phyloP scores from a whole-genome alignment of 1,140 invertebrate genomes.

The Metaphire vulgaris region DNA sequence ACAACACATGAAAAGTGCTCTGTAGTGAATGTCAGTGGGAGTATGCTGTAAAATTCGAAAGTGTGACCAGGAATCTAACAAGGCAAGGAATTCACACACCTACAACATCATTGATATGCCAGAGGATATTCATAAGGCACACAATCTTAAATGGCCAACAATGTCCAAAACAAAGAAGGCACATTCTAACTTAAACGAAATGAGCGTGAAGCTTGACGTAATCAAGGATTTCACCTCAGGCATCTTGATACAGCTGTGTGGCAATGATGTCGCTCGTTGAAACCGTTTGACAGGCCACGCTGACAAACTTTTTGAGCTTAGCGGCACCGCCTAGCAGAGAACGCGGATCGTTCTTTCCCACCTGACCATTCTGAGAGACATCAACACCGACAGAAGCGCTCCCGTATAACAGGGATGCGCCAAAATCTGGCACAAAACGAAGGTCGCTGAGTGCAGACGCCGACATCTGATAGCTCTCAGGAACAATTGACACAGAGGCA shows the following conservation, averaged over 20 bases:
- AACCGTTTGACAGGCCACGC: slow-evolving; percentile 48
- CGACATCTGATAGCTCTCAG: slow-evolving; percentile 50
- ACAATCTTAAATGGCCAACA: too few relatives aligned
- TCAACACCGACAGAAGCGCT: slow-evolving; percentile 1
- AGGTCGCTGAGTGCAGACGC: slow-evolving; percentile 45
- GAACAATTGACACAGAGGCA: slow-evolving; percentile 48
- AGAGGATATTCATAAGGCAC: too few relatives aligned
- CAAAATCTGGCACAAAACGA: slow-evolving; percentile 13
- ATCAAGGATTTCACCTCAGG: background rate
- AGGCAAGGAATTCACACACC: too few relatives aligned
- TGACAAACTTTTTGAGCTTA: slow-evolving; percentile 20
- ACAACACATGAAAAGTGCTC: too few relatives aligned
- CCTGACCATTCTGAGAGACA: slow-evolving; percentile 16
- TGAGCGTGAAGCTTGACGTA: too few relatives aligned
- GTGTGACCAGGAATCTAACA: too few relatives aligned
- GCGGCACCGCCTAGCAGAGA: background rate
- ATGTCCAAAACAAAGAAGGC: too few relatives aligned
- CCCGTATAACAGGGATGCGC: slow-evolving; percentile 10
- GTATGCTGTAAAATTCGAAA: too few relatives aligned
- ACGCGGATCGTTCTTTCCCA: too few relatives aligned
- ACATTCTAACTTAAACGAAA: too few relatives aligned
- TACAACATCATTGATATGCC: too few relatives aligned
- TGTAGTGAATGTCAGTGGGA: too few relatives aligned
- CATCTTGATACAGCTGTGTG: slow-evolving; percentile 51
- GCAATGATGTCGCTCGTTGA: slow-evolving; percentile 52